Conservation (phyloP, 2,888 invertebrate species). For the Cryptocephalus moraei region DNA sequence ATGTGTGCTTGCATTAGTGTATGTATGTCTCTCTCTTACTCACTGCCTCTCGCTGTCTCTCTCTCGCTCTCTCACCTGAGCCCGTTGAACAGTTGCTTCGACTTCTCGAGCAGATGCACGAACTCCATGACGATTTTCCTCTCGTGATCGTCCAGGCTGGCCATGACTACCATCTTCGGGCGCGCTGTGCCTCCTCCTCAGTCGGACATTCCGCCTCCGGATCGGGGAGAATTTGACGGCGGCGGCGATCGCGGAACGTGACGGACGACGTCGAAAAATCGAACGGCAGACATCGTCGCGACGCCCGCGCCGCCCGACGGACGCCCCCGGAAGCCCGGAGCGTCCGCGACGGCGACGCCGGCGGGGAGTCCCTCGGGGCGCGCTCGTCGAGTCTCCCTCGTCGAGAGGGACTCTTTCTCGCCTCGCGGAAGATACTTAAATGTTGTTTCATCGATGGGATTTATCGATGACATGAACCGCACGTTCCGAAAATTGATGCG, state of each 20-base stretch:
- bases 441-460: no score
- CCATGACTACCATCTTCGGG: conserved; percentile 60
- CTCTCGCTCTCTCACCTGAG: conserved; percentile 53
- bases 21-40: no score
- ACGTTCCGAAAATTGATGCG: no score
- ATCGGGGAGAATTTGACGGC: conserved; percentile 4
- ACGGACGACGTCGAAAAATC: conserved; percentile 33
- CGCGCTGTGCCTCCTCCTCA: not conserved
- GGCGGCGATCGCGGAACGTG: conserved; percentile 12
- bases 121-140: conserved; percentile 91
- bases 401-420: no score
- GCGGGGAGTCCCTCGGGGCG: not conserved
- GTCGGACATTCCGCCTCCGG: conserved; percentile 8
- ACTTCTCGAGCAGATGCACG: conserved; percentile 91
- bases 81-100: conserved; percentile 94
- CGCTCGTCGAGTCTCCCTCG: no score
- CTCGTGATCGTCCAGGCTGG: conserved; percentile 77
- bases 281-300: conserved; percentile 34
- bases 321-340: conserved; percentile 3
- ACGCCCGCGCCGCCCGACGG: conserved; percentile 15
- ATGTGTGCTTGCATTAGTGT: no score
- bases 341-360: conserved; percentile 20
- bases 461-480: no score
- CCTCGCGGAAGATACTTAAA: no score
- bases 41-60: no score